Percentiles rank a stretch among this genome's conserved stretches.
Conservation (phyloP, 2,797 vertebrate genomes). For the Novumbra hubbsi region DNA sequence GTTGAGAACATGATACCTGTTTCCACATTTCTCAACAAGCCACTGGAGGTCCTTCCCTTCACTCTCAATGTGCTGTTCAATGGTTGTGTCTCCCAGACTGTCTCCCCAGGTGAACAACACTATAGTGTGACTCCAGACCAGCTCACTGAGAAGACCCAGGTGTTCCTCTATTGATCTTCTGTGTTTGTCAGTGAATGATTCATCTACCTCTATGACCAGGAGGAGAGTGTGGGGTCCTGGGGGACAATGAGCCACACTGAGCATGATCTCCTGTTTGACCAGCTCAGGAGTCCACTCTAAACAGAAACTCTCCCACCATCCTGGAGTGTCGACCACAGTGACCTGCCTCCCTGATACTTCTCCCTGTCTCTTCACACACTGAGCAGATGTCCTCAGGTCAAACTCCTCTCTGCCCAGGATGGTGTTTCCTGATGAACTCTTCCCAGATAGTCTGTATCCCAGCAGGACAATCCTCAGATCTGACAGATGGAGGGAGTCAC, state of each 20-base stretch:
- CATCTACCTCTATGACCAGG: too few species aligned
- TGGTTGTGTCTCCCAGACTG: not conserved
- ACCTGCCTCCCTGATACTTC: not conserved
- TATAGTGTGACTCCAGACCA: too few species aligned
- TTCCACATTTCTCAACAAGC: slow-evolving; percentile 7
- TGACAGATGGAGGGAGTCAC: too few species aligned
- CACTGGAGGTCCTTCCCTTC: slow-evolving; percentile 3
- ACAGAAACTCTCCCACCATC: not conserved
- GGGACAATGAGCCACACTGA: too few species aligned
- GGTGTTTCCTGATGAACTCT: not conserved
- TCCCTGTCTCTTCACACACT: not conserved
- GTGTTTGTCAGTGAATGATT: too few species aligned
- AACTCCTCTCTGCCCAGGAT: not conserved
- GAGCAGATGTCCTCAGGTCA: not conserved
- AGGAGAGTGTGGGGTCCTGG: too few species aligned
- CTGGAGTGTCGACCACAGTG: not conserved
- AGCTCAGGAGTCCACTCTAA: too few species aligned
- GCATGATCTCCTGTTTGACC: too few species aligned
- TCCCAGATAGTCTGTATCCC: not conserved
- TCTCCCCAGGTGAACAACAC: too few species aligned
- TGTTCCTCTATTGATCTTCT: too few species aligned
- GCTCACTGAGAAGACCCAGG: not conserved
- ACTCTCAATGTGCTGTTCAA: slow-evolving; percentile 9
- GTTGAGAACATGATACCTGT: slow-evolving; percentile 7
- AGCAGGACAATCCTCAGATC: too few species aligned